Evolutionary conservation across 2,113 vertebrate genomes (phyloP), one percentile per base, ranked within the genome.

Genomic region (Verasper variegatus): DNA sequence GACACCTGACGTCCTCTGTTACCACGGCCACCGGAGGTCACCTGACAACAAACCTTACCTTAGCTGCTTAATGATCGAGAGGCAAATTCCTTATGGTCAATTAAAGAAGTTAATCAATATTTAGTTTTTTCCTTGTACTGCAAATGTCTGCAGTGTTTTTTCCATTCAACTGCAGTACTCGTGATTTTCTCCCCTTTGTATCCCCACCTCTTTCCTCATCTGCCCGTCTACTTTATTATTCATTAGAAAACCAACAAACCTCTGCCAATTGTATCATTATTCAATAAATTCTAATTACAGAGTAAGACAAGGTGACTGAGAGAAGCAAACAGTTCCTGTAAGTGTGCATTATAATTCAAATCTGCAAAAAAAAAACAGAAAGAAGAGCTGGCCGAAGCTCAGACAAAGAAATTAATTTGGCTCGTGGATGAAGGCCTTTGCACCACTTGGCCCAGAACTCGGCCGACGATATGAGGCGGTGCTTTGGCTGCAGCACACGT

Each of bases 401-500:
- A 76, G 52, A 76, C 20, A 47, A 64, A 70, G 69, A 68, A 60
- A 75, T 72, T 17, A n/a, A 61, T 82, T 86, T 74, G 64, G 60
- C 35, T 59, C 23, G 26, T 47, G n/a, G 45, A 37, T 65, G 60
- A n/a, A 23, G 23, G 61, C 40, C 23, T 58, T 65, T 54, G 31
- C 58, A 37, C 7, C 58, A 52, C 15, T 17, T 26, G 35, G 27
- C 12, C 20, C 23, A 56, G 58, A 0, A 49, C 45, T 17, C 45
- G 17, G 45, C 45, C 17, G 45, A 6, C 15, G 45, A 17, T 1
- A 5, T 17, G 17, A 18, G 45, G 5, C 1, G 45, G 4, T 18
- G 17, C 14, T 49, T 49, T 49, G 45, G 14, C 2, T 52, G 14
- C 6, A 54, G 31, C 8, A 37, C 20, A 60, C 20, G 51, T 17